These are phyloP conservation scores for Todiramphus chloris DNA, from an alignment of 2,113 vertebrate genomes.

Conservation along the genomic window DNA sequence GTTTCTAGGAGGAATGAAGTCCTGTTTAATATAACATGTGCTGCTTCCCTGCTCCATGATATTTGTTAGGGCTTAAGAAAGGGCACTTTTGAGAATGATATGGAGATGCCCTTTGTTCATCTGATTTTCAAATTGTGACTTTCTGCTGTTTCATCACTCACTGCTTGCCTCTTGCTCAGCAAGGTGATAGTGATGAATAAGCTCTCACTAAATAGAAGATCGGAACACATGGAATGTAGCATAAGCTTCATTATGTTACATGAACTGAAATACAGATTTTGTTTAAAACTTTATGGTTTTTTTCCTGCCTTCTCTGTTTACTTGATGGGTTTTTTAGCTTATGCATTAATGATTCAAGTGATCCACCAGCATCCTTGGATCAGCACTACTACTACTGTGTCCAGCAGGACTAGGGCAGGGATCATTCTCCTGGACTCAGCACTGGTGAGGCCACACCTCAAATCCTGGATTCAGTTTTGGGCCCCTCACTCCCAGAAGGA, in stretches of 20 bases:
- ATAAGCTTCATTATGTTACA: not conserved
- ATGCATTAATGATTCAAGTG: not conserved
- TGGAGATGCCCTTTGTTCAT: not conserved
- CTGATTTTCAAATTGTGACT: not conserved
- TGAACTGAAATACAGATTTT: not conserved
- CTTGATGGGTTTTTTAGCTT: not conserved
- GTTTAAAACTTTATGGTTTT: not conserved
- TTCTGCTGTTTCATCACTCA: not conserved
- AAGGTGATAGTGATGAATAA: not conserved
- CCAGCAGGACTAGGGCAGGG: no score
- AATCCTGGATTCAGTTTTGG: no score
- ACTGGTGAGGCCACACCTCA: no score
- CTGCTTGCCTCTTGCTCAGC: not conserved
- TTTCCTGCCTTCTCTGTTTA: not conserved
- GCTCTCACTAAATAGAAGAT: not conserved
- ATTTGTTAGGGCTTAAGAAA: not conserved
- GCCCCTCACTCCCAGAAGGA: no score
- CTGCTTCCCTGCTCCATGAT: not conserved
- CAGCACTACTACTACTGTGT: no score
- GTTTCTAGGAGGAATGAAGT: not conserved
- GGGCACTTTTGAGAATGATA: accelerated
- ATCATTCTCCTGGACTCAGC: no score
- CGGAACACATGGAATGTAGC: not conserved
- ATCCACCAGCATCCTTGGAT: no score
- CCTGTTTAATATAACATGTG: not conserved